These are phyloP conservation scores for Taphrorychus bicolor DNA, from an alignment of 2,888 invertebrate species.

Conservation along the genomic window DNA sequence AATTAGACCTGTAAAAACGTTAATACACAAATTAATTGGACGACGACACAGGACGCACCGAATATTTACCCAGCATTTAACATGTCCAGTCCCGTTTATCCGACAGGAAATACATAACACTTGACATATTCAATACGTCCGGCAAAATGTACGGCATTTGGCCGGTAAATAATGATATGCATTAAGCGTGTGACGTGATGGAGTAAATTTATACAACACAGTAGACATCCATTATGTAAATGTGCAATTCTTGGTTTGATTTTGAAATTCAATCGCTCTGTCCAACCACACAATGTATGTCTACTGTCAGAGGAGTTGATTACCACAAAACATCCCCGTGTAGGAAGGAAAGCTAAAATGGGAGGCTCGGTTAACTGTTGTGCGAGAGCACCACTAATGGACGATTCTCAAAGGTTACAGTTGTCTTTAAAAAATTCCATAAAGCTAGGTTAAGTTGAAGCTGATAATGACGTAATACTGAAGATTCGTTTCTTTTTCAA, in stretches of 20 bases:
- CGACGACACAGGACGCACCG: neutral
- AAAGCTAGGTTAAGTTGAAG: no score
- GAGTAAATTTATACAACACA: slow-evolving; percentile 7
- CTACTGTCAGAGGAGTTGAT: no score
- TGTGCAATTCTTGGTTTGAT: neutral
- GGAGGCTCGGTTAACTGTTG: no score
- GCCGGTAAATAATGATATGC: slow-evolving; percentile 7
- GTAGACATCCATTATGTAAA: slow-evolving; percentile 4
- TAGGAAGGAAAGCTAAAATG: no score
- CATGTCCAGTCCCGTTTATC: neutral
- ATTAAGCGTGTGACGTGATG: neutral
- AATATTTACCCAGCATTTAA: neutral
- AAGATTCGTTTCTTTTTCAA: no score
- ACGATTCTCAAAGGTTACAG: no score
- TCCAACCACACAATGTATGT: no score
- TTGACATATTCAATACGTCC: slow-evolving; percentile 6
- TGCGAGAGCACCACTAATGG: no score
- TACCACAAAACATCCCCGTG: no score
- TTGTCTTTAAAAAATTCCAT: no score
- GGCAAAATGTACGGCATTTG: neutral
- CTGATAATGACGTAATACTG: no score
- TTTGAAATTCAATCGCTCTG: neutral
- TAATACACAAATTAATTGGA: neutral
- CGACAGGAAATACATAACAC: slow-evolving; percentile 7
- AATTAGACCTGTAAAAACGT: neutral